phyloP scores from a whole-genome alignment of 2,797 vertebrate species.

The Menidia menidia region DNA sequence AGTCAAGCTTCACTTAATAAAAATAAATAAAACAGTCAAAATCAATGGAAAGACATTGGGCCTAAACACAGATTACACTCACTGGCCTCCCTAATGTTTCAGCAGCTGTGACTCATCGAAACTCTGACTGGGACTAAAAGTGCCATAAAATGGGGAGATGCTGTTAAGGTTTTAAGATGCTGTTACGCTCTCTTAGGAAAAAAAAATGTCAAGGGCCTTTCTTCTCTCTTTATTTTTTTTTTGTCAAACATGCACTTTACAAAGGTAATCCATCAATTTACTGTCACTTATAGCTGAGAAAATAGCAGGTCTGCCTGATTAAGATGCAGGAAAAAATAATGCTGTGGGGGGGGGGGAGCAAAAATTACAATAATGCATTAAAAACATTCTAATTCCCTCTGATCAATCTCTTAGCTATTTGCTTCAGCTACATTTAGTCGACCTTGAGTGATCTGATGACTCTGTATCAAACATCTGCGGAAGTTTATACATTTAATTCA shows the following conservation, averaged over 20 bases:
- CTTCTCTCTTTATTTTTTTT: no score
- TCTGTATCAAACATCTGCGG: conserved; percentile 3
- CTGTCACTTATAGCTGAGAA: not conserved
- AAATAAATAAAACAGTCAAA: not conserved
- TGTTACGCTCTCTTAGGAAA: no score
- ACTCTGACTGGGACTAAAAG: not conserved
- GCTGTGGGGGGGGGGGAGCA: not conserved
- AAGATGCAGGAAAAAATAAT: not conserved
- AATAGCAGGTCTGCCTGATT: not conserved
- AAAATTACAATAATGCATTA: not conserved
- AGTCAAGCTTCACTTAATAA: not conserved
- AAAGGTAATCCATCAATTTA: not conserved
- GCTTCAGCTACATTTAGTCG: not conserved
- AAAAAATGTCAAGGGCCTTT: no score
- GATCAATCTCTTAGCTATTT: not conserved
- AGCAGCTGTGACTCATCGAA: not conserved
- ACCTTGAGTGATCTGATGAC: not conserved
- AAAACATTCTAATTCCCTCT: not conserved
- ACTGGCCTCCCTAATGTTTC: no score
- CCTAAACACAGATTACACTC: no score
- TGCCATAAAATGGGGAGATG: not conserved
- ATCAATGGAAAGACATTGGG: not conserved
- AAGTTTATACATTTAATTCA: not conserved
- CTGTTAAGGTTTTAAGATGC: no score
- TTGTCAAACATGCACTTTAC: no score